These are phyloP conservation scores for Papilio polyxenes DNA, from an alignment of 1,140 invertebrate species.

Conservation along the genomic window DNA sequence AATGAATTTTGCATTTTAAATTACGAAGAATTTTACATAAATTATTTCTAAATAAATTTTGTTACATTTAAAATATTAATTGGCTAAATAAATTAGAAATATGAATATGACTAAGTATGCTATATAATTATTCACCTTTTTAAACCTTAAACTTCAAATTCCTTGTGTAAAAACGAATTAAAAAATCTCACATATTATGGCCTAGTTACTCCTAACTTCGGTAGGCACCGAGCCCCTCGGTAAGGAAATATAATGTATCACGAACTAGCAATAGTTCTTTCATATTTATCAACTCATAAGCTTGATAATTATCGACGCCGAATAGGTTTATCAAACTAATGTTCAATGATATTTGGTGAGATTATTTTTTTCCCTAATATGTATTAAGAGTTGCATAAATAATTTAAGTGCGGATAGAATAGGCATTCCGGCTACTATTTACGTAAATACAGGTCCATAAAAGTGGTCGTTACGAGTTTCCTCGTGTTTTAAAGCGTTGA, in stretches of 20 bases:
- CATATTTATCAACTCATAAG: background rate
- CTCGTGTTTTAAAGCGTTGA: constrained; percentile 11
- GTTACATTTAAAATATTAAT: too few species aligned
- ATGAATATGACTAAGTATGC: too few species aligned
- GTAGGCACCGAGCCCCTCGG: too few species aligned
- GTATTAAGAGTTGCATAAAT: background rate
- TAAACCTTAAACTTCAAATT: too few species aligned
- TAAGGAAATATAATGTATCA: too few species aligned
- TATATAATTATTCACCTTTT: too few species aligned
- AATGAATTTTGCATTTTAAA: background rate
- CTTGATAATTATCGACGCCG: background rate
- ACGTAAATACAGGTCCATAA: constrained; percentile 28
- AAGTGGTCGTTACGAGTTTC: constrained; percentile 17
- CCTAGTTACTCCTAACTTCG: too few species aligned
- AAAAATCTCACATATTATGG: too few species aligned
- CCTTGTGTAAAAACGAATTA: too few species aligned
- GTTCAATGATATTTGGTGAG: background rate
- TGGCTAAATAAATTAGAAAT: too few species aligned
- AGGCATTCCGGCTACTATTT: background rate
- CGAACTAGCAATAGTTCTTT: too few species aligned
- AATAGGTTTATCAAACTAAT: background rate
- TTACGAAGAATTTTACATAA: background rate
- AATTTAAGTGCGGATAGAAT: background rate
- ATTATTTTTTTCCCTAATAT: background rate
- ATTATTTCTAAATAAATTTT: too few species aligned